A percentile compares a stretch with the other conserved stretches of the same genome.
These are phyloP conservation scores for Gymnorhina tibicen DNA, from an alignment of 2,113 vertebrate species.

Conservation along the genomic window DNA sequence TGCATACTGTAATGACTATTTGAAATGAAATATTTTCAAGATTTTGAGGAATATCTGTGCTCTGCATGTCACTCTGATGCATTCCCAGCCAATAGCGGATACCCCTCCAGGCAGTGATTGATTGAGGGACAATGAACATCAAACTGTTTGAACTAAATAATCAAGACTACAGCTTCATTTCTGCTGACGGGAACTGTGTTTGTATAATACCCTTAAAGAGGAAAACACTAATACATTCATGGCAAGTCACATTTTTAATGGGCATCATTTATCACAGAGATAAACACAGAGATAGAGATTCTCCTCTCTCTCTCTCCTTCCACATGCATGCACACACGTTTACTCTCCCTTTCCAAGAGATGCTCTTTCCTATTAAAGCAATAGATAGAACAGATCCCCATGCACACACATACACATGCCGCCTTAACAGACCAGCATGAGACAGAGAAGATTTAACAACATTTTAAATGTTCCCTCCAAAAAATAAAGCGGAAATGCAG, in stretches of 20 bases:
- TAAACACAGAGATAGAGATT: neutral
- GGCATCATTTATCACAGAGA: slow-evolving; percentile 16
- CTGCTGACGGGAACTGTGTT: neutral
- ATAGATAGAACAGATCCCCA: neutral
- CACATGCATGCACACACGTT: slow-evolving; percentile 50
- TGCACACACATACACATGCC: neutral
- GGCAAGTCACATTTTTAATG: slow-evolving; percentile 11
- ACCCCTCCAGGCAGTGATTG: neutral
- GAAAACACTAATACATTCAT: neutral
- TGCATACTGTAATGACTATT: neutral
- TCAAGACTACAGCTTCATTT: neutral
- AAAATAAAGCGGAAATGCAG: neutral
- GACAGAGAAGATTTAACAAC: neutral
- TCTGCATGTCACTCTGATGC: neutral
- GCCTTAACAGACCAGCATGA: neutral
- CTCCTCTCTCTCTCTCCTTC: neutral
- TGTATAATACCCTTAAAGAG: neutral
- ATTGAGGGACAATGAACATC: slow-evolving; percentile 8
- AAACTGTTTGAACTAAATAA: slow-evolving; percentile 33
- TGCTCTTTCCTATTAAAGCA: slow-evolving; percentile 46
- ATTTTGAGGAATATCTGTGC: slow-evolving; percentile 3
- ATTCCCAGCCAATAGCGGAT: neutral
- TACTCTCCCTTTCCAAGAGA: neutral
- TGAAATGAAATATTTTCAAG: neutral
- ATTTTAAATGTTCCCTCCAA: neutral